Conservation (phyloP, 2,113 vertebrate species). For the Podarcis raffonei region DNA sequence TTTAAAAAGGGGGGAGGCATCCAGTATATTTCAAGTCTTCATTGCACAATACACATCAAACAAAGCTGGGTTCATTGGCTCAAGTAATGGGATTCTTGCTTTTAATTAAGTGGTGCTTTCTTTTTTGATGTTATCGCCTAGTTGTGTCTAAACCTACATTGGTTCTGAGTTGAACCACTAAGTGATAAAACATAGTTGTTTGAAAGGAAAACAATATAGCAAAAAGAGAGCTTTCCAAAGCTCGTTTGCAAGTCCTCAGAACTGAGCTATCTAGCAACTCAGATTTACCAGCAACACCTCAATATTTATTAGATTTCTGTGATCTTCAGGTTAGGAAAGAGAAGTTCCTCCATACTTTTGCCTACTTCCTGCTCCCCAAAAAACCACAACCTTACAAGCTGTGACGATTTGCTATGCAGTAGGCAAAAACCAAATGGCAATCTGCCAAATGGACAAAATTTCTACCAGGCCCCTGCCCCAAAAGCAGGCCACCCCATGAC, state of each 20-base stretch:
- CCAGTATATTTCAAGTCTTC: constrained; percentile 13
- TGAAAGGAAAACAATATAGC: background rate
- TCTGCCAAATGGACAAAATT: too few species aligned
- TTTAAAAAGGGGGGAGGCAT: constrained; percentile 3
- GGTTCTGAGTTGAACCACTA: background rate
- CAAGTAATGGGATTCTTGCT: background rate
- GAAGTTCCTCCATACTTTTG: background rate
- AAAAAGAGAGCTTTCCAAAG: too few species aligned
- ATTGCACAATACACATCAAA: constrained; percentile 17
- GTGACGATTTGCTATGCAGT: too few species aligned
- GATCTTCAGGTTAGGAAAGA: background rate
- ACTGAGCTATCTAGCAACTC: background rate
- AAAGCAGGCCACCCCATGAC: too few species aligned
- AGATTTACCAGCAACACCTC: background rate
- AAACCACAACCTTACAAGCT: too few species aligned
- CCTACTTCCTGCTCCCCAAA: background rate
- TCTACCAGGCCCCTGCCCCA: too few species aligned
- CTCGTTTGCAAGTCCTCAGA: background rate
- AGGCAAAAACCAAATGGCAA: too few species aligned
- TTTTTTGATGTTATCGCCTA: background rate
- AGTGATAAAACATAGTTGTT: background rate
- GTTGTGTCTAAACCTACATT: background rate
- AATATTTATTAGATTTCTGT: background rate
- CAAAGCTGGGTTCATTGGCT: background rate
- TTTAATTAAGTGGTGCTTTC: background rate